Evolutionary conservation across 2,797 vertebrate species (phyloP).

Genomic region (Pelobates cultripes): DNA sequence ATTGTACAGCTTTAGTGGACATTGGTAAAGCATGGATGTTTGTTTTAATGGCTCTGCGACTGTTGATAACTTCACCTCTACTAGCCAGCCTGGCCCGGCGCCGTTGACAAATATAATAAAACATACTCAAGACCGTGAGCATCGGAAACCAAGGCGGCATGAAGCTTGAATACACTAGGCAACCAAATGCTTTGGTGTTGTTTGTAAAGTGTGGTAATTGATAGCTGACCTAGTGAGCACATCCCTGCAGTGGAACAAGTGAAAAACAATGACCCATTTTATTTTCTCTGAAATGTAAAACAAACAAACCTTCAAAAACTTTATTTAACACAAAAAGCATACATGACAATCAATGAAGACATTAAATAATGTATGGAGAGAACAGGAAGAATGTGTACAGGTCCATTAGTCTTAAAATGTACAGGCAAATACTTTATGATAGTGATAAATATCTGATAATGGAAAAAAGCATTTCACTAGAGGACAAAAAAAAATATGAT

Average conservation of each 20-base stretch:
- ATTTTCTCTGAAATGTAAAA: not conserved
- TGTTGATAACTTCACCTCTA: constrained; percentile 89
- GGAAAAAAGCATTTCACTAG: no score
- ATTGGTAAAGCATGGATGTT: constrained; percentile 86
- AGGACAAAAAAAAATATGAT: no score
- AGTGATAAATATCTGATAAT: no score
- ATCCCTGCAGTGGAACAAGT: constrained; percentile 17
- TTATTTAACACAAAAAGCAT: not conserved
- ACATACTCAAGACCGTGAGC: constrained; percentile 98
- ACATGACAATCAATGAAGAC: not conserved
- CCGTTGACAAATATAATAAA: constrained; percentile 99
- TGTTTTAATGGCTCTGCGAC: constrained; percentile 87
- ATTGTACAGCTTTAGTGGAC: constrained; percentile 90
- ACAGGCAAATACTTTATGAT: no score
- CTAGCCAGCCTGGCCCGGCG: constrained; percentile 94
- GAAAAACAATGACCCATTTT: not conserved
- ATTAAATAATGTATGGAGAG: no score
- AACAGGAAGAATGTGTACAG: no score
- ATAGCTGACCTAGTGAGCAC: constrained; percentile 24
- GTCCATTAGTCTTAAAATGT: no score
- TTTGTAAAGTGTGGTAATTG: constrained; percentile 63
- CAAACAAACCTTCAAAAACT: not conserved
- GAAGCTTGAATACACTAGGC: constrained; percentile 59
- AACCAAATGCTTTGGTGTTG: constrained; percentile 61
- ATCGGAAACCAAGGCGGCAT: constrained; percentile 88